Conservation (phyloP, 1,140 invertebrate genomes). For the Holcopasites calliopsidis region DNA sequence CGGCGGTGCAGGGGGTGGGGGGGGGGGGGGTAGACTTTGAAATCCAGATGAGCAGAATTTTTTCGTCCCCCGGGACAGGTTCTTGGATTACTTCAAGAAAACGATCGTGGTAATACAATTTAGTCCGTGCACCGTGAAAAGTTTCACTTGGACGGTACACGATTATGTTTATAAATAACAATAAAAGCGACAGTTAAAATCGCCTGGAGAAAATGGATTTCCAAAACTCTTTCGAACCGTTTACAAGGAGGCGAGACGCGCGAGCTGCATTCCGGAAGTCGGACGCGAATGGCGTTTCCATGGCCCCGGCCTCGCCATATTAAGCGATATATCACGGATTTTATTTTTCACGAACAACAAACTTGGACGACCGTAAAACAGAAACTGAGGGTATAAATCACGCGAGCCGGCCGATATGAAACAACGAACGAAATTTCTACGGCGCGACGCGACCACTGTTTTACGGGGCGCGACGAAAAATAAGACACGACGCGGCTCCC, state of each 20-base stretch:
- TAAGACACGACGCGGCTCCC: conserved; percentile 10
- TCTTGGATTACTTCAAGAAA: background rate
- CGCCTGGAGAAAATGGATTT: too few species aligned
- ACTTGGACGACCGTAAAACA: conserved; percentile 56
- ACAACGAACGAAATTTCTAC: conserved; percentile 58
- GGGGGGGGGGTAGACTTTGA: too few species aligned
- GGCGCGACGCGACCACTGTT: conserved; percentile 13
- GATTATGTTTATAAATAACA: too few species aligned
- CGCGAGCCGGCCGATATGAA: conserved; percentile 53
- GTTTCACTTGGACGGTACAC: too few species aligned
- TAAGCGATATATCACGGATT: conserved; percentile 57
- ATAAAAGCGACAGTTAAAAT: too few species aligned
- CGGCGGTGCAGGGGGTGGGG: too few species aligned
- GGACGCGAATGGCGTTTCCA: conserved; percentile 21
- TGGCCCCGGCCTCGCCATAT: conserved; percentile 33
- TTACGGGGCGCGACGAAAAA: conserved; percentile 44
- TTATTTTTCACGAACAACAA: conserved; percentile 54
- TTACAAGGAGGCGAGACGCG: conserved; percentile 1
- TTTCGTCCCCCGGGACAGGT: background rate
- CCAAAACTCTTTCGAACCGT: background rate
- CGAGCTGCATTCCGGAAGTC: background rate
- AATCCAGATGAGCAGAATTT: conserved; percentile 17
- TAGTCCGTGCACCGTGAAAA: too few species aligned
- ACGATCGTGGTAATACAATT: too few species aligned
- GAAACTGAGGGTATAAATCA: conserved; percentile 64